Evolutionary conservation across 1,140 invertebrate species (phyloP).

Genomic region (Magallana gigas): DNA sequence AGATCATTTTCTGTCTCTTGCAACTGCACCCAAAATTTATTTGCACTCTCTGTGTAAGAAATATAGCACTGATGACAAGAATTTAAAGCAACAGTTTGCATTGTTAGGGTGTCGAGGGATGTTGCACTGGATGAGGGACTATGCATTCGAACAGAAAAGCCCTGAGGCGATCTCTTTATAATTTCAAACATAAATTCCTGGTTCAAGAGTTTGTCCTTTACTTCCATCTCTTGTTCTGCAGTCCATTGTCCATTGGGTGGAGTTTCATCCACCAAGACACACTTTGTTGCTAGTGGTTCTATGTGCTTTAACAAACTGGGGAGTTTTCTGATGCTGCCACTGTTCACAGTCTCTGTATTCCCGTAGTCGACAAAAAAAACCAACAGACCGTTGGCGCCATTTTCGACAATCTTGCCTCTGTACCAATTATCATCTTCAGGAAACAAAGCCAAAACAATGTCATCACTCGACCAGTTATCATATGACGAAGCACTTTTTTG

Average conservation of each 20-base stretch:
- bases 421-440: constrained; percentile 89
- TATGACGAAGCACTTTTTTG: background rate
- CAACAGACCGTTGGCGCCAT: constrained; percentile 83
- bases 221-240: constrained; percentile 41
- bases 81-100: constrained; percentile 46
- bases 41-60: constrained; percentile 60
- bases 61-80: constrained; percentile 56
- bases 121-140: background rate
- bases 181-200: constrained; percentile 54
- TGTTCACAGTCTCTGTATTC: constrained; percentile 67
- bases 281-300: constrained; percentile 63
- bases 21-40: constrained; percentile 65
- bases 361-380: constrained; percentile 82
- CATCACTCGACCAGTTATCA: background rate
- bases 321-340: constrained; percentile 52
- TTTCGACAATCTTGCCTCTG: constrained; percentile 86
- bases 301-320: constrained; percentile 47
- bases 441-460: constrained; percentile 82
- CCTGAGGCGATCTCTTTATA: background rate
- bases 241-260: constrained; percentile 44
- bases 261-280: constrained; percentile 59
- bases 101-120: background rate
- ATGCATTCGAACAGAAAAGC: constrained; percentile 15
- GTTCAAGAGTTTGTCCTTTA: constrained; percentile 43
- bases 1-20: constrained; percentile 56